A percentile compares a stretch with the other conserved stretches of the same genome.
Evolutionary conservation across 2,888 invertebrate species (phyloP).

Genomic region (Xestia c-nigrum): DNA sequence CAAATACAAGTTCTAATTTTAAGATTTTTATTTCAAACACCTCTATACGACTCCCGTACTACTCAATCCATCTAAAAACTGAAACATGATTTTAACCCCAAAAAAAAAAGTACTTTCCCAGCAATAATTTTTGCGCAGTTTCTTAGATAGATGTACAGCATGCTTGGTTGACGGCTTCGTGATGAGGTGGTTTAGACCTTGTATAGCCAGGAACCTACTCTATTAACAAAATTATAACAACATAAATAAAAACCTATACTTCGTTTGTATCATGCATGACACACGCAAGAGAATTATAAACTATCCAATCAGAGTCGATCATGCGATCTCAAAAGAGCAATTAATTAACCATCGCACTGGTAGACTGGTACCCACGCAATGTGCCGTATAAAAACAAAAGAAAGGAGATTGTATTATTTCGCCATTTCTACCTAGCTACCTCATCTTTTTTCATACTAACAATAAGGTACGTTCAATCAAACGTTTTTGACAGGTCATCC

Average conservation of each 20-base stretch:
- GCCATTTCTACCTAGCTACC: slow-evolving; percentile 14
- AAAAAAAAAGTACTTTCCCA: no score
- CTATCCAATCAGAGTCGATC: slow-evolving; percentile 5
- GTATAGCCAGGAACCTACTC: background rate
- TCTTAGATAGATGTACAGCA: no score
- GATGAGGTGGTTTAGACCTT: no score
- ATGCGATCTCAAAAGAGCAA: slow-evolving; percentile 13
- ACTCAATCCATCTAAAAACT: no score
- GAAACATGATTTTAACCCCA: no score
- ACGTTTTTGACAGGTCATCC: slow-evolving; percentile 55
- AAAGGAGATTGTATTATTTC: slow-evolving; percentile 37
- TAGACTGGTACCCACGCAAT: background rate
- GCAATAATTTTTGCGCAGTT: no score
- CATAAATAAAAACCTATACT: background rate
- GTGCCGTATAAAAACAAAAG: slow-evolving; percentile 22
- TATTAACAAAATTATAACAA: background rate
- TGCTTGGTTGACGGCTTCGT: no score
- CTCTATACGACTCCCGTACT: no score
- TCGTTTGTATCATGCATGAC: background rate
- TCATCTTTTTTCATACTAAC: slow-evolving; percentile 52
- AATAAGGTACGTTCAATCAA: slow-evolving; percentile 54
- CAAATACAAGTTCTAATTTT: no score
- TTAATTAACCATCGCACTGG: slow-evolving; percentile 26
- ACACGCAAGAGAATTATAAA: slow-evolving; percentile 4
- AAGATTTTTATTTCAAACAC: no score